Evolutionary conservation across 1,140 invertebrate genomes (phyloP), one percentile per base, ranked within the genome.

Genomic region (Lasioglossum baleicum): DNA sequence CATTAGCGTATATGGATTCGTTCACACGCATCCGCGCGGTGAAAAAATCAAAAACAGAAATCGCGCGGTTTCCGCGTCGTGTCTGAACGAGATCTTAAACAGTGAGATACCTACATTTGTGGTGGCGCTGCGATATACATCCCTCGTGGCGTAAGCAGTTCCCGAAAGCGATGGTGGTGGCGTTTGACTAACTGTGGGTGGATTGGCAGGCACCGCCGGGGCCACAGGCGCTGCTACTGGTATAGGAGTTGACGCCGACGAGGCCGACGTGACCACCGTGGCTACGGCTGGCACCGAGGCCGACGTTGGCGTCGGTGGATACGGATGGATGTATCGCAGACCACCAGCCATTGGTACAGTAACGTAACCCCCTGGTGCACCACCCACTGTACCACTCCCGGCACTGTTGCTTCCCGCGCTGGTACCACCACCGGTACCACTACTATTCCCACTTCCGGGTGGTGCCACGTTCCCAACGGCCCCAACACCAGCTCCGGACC

Each of bases 261-360:
- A 79, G 56, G 84, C 85, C 66, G 87, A 88, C 4, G 83, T 88
- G 20, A 69, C 80, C 64, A 81, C 84, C 66, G 81, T 65, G 42
- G 79, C 82, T 13, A 83, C 87, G 7, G 81, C 69, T 22, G 84
- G 78, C 40, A 84, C 83, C 67, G 88, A 63, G 66, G 85, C 70
- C 73, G 91, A 88, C 13, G 88, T 87, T 68, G 91, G 90, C 77
- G 91, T 90, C 53, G 90, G 90, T 65, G 90, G 87, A 75, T 92
- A 93, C 75, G 91, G 86, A 87, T 93, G 91, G n/a, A 92, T 91
- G 87, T 92, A 92, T 51, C 92, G 90, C 8, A 93, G 85, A 79
- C 88, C 87, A 56, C 87, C 86, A 53, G 91, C 89, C 81, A 92
- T 89, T 40, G 89, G 88, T n/a, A 90, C 83, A 44, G 88, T 77